Evolutionary conservation across 2,888 invertebrate genomes (phyloP).

Genomic region (Orchestes rusci): DNA sequence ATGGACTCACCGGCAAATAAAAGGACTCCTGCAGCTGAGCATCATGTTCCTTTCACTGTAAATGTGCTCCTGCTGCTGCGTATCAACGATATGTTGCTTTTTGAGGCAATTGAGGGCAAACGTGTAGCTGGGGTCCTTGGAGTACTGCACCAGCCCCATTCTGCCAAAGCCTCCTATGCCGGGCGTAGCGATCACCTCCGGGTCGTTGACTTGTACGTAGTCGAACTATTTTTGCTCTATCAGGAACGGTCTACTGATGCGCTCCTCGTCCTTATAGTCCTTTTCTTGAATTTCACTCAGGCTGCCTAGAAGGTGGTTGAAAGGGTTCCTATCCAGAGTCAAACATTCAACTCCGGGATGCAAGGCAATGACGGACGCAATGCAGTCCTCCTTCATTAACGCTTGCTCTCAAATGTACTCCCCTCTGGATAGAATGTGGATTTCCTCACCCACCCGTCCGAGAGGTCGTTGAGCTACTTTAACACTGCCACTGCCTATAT

Average conservation of each 20-base stretch:
- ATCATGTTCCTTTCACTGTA: slow-evolving; percentile 62
- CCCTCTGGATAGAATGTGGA: slow-evolving; percentile 50
- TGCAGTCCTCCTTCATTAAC: slow-evolving; percentile 55
- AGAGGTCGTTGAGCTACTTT: slow-evolving; percentile 47
- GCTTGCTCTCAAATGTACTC: slow-evolving; percentile 64
- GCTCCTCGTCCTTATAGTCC: slow-evolving; percentile 62
- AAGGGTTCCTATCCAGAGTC: slow-evolving; percentile 60
- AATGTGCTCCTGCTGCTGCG: slow-evolving; percentile 66
- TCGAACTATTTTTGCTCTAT: slow-evolving; percentile 40
- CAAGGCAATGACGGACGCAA: slow-evolving; percentile 61
- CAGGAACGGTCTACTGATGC: slow-evolving; percentile 41
- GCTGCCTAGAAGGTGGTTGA: slow-evolving; percentile 69
- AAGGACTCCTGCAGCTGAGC: slow-evolving; percentile 62
- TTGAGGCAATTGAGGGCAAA: slow-evolving; percentile 67
- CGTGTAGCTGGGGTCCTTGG: slow-evolving; percentile 44
- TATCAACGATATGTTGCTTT: slow-evolving; percentile 66
- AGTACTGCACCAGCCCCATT: slow-evolving; percentile 53
- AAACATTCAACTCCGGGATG: slow-evolving; percentile 57
- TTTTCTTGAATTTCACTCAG: slow-evolving; percentile 66
- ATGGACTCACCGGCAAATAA: slow-evolving; percentile 58
- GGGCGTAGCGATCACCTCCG: slow-evolving; percentile 59
- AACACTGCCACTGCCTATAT: slow-evolving; percentile 56
- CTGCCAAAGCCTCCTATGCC: slow-evolving; percentile 69
- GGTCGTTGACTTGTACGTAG: slow-evolving; percentile 47
- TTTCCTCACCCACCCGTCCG: slow-evolving; percentile 46